Evolutionary conservation across 1,140 invertebrate species (phyloP).

Genomic region (Pararge aegeria): DNA sequence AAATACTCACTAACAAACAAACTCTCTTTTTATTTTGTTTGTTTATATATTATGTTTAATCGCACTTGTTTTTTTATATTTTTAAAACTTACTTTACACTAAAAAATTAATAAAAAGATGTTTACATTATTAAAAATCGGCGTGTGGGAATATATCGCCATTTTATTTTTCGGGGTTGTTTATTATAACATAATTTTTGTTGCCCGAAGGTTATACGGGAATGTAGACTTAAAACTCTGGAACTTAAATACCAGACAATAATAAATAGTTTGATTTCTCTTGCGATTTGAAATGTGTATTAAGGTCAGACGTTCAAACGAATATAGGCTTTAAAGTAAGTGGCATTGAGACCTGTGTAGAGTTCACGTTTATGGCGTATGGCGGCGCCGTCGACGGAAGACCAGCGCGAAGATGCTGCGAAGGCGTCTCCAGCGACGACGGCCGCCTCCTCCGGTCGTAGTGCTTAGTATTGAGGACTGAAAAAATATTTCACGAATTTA

Average conservation of each 20-base stretch:
- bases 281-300: not conserved
- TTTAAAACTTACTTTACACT: too few species aligned
- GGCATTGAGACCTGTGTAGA: constrained; percentile 7
- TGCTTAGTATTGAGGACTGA: constrained; percentile 59
- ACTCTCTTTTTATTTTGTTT: too few species aligned
- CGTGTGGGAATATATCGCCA: too few species aligned
- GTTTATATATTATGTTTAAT: too few species aligned
- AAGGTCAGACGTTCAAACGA: not conserved
- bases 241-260: not conserved
- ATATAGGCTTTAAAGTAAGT: constrained; percentile 1
- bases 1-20: too few species aligned
- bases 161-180: too few species aligned
- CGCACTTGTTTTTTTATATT: too few species aligned
- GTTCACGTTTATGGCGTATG: constrained; percentile 47
- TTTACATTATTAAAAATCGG: too few species aligned
- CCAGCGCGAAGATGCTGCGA: constrained; percentile 88
- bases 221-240: not conserved
- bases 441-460: constrained; percentile 77
- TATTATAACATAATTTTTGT: too few species aligned
- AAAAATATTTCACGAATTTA: too few species aligned
- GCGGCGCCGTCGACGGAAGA: constrained; percentile 82
- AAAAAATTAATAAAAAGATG: too few species aligned
- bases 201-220: too few species aligned
- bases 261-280: not conserved
- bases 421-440: constrained; percentile 89